phyloP scores from a whole-genome alignment of 2,797 vertebrate genomes.

The Pogoniulus pusillus region DNA sequence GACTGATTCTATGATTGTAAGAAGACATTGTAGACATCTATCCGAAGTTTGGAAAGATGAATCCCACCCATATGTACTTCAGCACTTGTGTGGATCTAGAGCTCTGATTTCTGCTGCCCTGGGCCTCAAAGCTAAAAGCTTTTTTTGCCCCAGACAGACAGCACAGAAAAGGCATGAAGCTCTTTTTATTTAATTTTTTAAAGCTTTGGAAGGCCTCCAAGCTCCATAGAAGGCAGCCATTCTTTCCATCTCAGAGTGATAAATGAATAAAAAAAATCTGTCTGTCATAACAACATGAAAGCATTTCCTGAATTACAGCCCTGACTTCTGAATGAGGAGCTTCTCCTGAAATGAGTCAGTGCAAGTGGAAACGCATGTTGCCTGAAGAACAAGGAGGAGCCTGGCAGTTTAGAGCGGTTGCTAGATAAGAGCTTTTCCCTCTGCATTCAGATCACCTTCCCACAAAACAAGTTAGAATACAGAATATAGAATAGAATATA shows the following conservation, averaged over 20 bases:
- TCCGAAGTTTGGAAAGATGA: not conserved
- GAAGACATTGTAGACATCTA: not conserved
- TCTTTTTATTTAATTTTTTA: not conserved
- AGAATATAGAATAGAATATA: too few relatives aligned
- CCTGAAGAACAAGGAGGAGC: constrained; percentile 8
- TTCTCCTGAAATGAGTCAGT: constrained; percentile 33
- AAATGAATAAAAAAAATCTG: constrained; percentile 24
- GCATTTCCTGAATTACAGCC: constrained; percentile 54
- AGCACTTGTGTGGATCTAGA: not conserved
- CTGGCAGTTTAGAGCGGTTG: not conserved
- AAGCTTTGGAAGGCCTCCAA: constrained; percentile 31
- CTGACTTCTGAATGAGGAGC: constrained; percentile 32
- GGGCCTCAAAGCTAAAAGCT: not conserved
- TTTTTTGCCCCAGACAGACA: not conserved
- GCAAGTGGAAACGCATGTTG: not conserved
- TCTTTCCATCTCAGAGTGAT: constrained; percentile 40
- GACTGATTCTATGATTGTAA: too few relatives aligned
- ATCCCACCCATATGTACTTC: not conserved
- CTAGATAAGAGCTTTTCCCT: not conserved
- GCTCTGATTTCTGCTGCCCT: not conserved
- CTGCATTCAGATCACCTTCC: not conserved
- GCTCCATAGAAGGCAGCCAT: constrained; percentile 33
- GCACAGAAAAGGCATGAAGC: not conserved
- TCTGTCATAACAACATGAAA: constrained; percentile 54
- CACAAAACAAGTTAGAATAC: not conserved